phyloP scores from a whole-genome alignment of 2,888 invertebrate genomes.

The Drosophila longiperda region DNA sequence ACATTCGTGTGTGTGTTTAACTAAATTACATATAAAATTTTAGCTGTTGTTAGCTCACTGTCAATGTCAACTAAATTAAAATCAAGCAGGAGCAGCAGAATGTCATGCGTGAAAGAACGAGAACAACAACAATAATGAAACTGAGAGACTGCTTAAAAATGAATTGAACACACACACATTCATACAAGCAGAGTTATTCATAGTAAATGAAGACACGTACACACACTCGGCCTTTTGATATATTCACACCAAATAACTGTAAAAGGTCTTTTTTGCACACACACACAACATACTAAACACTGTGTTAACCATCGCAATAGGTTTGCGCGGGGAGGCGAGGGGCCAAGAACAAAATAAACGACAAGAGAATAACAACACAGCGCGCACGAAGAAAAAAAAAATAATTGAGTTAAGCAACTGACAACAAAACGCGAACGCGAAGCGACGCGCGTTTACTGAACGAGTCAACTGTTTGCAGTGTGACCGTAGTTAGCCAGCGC shows the following conservation, averaged over 20 bases:
- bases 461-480: conserved; percentile 50
- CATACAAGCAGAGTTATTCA: conserved; percentile 27
- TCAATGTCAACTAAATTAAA: conserved; percentile 37
- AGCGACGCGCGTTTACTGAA: conserved; percentile 75
- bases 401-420: conserved; percentile 39
- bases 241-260: conserved; percentile 63
- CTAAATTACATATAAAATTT: conserved; percentile 34
- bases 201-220: conserved; percentile 53
- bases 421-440: conserved; percentile 68
- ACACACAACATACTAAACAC: conserved; percentile 37
- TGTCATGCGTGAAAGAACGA: conserved; percentile 43
- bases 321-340: conserved; percentile 4
- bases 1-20: conserved; percentile 5
- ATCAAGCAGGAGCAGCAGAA: conserved; percentile 47
- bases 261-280: conserved; percentile 54
- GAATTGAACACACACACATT: conserved; percentile 45
- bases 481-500: conserved; percentile 42
- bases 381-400: conserved; percentile 35
- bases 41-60: conserved; percentile 27
- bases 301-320: conserved; percentile 28
- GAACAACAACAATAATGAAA: conserved; percentile 38
- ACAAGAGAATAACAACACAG: conserved; percentile 42
- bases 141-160: conserved; percentile 55
- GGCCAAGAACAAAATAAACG: conserved; percentile 24
- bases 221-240: conserved; percentile 49